Evolutionary conservation across 2,888 invertebrate species (phyloP).

Genomic region (Platerodrilus igneus): DNA sequence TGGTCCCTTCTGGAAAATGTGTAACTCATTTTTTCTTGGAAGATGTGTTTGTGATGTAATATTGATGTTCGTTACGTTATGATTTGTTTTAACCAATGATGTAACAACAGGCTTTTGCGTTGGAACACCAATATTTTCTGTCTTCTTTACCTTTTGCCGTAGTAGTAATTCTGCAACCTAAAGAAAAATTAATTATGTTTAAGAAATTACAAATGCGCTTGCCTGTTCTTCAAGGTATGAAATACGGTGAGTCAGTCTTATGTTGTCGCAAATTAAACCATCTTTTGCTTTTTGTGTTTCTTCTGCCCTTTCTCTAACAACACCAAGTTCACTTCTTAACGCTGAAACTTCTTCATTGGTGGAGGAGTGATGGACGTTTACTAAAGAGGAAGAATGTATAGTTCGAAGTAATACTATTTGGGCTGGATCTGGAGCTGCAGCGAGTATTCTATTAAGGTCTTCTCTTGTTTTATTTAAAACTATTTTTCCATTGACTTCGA

Average conservation of each 20-base stretch:
- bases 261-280: conserved; percentile 69
- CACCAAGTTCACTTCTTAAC: conserved; percentile 56
- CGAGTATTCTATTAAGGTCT: conserved; percentile 64
- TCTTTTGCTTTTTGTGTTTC: conserved; percentile 62
- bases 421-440: conserved; percentile 58
- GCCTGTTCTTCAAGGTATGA: conserved; percentile 88
- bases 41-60: conserved; percentile 54
- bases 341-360: conserved; percentile 49
- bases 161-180: conserved; percentile 51
- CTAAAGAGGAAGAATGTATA: conserved; percentile 46
- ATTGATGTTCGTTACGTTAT: conserved; percentile 68
- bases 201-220: conserved; percentile 31
- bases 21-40: conserved; percentile 25
- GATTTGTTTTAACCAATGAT: conserved; percentile 56
- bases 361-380: conserved; percentile 52
- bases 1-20: conserved; percentile 73
- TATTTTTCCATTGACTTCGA: conserved; percentile 78
- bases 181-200: conserved; percentile 16
- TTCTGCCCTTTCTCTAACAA: conserved; percentile 57
- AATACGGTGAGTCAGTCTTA: conserved; percentile 79
- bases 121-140: conserved; percentile 35
- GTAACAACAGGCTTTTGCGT: conserved; percentile 40
- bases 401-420: conserved; percentile 59
- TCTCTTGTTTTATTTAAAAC: conserved; percentile 66
- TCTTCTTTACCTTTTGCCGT: conserved; percentile 43